These are phyloP conservation scores for Lagopus muta DNA, from an alignment of 2,113 vertebrate species.

Conservation along the genomic window DNA sequence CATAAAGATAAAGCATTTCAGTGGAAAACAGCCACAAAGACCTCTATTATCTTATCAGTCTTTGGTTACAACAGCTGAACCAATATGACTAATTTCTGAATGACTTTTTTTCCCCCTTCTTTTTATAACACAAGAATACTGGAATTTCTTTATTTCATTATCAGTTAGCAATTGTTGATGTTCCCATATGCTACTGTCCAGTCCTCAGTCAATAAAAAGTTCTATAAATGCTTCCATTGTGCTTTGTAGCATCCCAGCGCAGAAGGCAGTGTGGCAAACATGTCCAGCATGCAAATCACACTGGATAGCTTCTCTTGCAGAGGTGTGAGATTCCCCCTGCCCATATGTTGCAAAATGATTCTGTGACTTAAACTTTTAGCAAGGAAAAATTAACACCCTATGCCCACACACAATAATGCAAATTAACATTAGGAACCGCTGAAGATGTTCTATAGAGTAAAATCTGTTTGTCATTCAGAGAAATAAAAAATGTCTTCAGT, in stretches of 20 bases:
- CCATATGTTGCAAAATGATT: not conserved
- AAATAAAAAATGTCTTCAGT: conserved; percentile 3
- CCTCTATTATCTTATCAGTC: conserved; percentile 93
- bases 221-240: conserved; percentile 90
- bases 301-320: conserved; percentile 16
- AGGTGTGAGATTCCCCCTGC: conserved; percentile 21
- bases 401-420: not conserved
- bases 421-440: not conserved
- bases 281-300: conserved; percentile 70
- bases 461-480: not conserved
- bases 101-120: conserved; percentile 79
- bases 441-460: not conserved
- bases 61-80: conserved; percentile 97
- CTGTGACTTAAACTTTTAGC: conserved; percentile 8
- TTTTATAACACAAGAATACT: conserved; percentile 84
- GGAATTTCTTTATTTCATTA: conserved; percentile 93
- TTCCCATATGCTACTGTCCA: conserved; percentile 87
- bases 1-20: conserved; percentile 98
- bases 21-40: conserved; percentile 95
- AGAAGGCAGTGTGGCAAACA: conserved; percentile 76
- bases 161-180: conserved; percentile 90
- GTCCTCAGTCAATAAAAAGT: conserved; percentile 88
- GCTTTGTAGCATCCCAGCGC: conserved; percentile 75
- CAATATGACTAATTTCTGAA: conserved; percentile 95
- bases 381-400: not conserved